Base-by-base conservation (phyloP, 1,140 invertebrate genomes). In the Chrysomallon squamiferum region DNA sequence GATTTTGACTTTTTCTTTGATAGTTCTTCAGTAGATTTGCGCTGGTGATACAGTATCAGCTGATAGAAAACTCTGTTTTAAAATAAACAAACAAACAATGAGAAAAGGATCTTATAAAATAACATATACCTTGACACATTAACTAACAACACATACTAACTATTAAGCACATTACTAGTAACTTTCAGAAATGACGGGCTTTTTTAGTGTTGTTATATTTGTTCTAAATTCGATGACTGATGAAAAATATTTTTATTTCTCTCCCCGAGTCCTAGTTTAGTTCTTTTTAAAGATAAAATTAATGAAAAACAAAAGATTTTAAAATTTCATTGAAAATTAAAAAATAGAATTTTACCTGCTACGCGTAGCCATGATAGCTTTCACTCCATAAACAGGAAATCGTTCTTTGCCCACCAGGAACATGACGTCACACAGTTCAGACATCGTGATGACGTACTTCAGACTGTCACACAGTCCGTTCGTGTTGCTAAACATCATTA, bases 361-460 rank as follows among this genome's bases (percentile, higher is more conserved):
- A 68, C 94, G 87, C 2, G 93, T 92, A 15, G 93, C 93, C 5
- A 95, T 87, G 6, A 95, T 92, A 1, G 94, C 95, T 87, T 95
- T 95, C 0, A 97, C 95, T 54, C 95, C 95, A 80, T 95, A 96
- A 7, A 97, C 95, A 2, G 95, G 95, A 74, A 96, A 93, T 62
- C 93, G 88, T 3, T 94, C 95, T 64, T 96, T 93, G 0, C 95
- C 95, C 1, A 97, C 95, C 22, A 97, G 89, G 84, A 97, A 97
- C 0, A 94, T 96, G 73, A 97, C 94, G 84, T 97, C 95, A 88
- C 95, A 97, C n/a, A 97, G 88, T 84, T 97, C 94, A 2, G 95
- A 95, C 94, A 97, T 96, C 43, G 92, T 92, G 7, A 77, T 45
- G 56, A 77, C 67, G 50, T 65, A 66, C 56, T 68, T 62, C 33